These are phyloP conservation scores for Trichosurus vulpecula DNA, from an alignment of 2,797 vertebrate genomes.

Conservation along the genomic window DNA sequence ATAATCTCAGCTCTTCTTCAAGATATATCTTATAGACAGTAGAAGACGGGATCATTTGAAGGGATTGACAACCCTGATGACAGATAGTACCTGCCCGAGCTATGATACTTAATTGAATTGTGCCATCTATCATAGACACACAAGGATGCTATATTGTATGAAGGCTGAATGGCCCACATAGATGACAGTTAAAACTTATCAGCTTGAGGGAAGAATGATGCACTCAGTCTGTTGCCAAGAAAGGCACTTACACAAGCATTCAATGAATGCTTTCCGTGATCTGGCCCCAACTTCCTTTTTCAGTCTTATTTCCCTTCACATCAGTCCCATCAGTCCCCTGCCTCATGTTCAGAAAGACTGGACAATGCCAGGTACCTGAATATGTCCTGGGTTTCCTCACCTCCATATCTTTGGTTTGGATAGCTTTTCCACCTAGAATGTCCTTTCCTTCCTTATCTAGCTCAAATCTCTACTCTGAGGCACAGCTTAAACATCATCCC, in stretches of 20 bases:
- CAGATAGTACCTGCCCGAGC: not conserved
- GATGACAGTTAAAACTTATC: not conserved
- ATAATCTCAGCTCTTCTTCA: not conserved
- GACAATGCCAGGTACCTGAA: not conserved
- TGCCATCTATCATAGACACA: not conserved
- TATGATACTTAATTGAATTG: not conserved
- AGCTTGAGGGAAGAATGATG: not conserved
- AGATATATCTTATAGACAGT: not conserved
- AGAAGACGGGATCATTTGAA: not conserved
- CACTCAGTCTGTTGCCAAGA: not conserved
- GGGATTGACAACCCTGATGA: not conserved
- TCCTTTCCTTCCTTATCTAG: not conserved
- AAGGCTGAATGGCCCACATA: not conserved
- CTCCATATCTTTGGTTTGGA: not conserved
- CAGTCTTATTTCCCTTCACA: not conserved
- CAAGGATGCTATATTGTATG: not conserved
- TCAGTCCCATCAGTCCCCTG: fast-evolving
- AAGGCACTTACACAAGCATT: not conserved
- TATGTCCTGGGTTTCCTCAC: not conserved
- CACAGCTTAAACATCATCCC: not conserved
- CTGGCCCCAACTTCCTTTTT: not conserved
- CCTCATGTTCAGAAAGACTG: not conserved
- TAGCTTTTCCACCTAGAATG: not conserved
- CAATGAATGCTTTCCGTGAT: not conserved
- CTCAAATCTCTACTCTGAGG: not conserved